phyloP scores from a whole-genome alignment of 1,140 invertebrate species.

The Papilio dardanus region DNA sequence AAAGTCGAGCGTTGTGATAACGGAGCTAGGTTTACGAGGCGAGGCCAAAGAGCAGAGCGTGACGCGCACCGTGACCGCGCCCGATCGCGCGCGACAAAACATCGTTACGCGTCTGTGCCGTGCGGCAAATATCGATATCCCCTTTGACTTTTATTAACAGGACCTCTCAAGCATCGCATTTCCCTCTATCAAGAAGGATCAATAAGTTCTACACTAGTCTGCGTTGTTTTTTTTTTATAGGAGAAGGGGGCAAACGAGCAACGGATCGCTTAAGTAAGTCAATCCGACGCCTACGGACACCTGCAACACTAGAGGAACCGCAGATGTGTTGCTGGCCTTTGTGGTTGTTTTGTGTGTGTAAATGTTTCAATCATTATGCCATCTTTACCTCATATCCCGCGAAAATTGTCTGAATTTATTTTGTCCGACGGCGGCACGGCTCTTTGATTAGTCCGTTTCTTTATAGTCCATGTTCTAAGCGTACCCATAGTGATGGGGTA shows the following conservation, averaged over 20 bases:
- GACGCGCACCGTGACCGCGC: slow-evolving; percentile 64
- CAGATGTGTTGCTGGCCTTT: background rate
- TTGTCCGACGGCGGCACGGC: background rate
- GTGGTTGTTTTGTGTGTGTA: background rate
- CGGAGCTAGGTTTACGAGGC: slow-evolving; percentile 72
- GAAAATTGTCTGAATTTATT: background rate
- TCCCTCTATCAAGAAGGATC: too few relatives aligned
- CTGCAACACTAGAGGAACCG: too few relatives aligned
- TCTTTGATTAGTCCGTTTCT: background rate
- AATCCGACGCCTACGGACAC: too few relatives aligned
- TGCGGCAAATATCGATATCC: slow-evolving; percentile 35
- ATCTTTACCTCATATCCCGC: background rate
- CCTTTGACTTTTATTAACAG: background rate
- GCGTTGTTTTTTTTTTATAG: too few relatives aligned
- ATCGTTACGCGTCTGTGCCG: slow-evolving; percentile 45
- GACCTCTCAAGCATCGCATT: background rate
- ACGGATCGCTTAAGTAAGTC: too few relatives aligned
- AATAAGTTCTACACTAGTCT: too few relatives aligned
- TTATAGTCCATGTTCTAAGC: background rate
- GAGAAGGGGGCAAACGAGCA: too few relatives aligned
- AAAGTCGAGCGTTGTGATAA: slow-evolving; percentile 65
- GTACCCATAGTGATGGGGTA: background rate
- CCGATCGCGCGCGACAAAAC: slow-evolving; percentile 64
- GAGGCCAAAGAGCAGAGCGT: slow-evolving; percentile 68
- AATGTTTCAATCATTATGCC: background rate